Evolutionary conservation across 37 sponge, comb jelly and placozoan species (phyloP).

Genomic region (Ephydatia muelleri): DNA sequence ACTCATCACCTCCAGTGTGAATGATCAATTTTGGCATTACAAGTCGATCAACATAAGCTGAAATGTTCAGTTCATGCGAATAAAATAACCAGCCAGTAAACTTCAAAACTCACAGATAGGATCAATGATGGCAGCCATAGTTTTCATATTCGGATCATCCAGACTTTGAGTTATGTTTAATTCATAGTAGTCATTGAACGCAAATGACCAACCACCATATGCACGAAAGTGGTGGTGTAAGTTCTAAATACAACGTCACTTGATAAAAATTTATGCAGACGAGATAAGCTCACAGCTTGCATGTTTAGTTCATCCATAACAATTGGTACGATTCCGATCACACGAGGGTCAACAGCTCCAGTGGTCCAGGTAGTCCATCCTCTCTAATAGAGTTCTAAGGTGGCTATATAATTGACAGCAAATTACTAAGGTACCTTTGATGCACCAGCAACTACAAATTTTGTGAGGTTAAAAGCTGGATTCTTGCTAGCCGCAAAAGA

Average conservation of each 20-base stretch:
- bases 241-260: slow-evolving; percentile 34
- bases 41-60: slow-evolving; percentile 76
- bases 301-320: slow-evolving; percentile 84
- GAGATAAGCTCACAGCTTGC: slow-evolving; percentile 6
- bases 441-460: slow-evolving; percentile 88
- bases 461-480: slow-evolving; percentile 38
- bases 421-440: slow-evolving; percentile 70
- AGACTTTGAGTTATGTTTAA: slow-evolving; percentile 71
- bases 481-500: slow-evolving; percentile 57
- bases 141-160: slow-evolving; percentile 46
- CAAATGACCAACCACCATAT: slow-evolving; percentile 91
- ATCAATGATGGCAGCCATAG: slow-evolving; percentile 69
- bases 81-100: too few relatives aligned
- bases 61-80: too few relatives aligned
- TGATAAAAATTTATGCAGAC: background rate
- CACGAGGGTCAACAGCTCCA: slow-evolving; percentile 88
- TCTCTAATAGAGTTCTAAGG: slow-evolving; percentile 43
- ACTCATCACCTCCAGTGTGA: slow-evolving; percentile 89
- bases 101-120: slow-evolving; percentile 59
- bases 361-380: slow-evolving; percentile 97
- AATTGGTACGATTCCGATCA: slow-evolving; percentile 84
- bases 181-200: slow-evolving; percentile 85
- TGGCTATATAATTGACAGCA: background rate
- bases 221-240: slow-evolving; percentile 81
- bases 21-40: slow-evolving; percentile 86